A percentile compares a stretch with the other conserved stretches of the same genome.
Evolutionary conservation across 2,888 invertebrate genomes (phyloP).

Genomic region (Nephrocerus scutellatus): DNA sequence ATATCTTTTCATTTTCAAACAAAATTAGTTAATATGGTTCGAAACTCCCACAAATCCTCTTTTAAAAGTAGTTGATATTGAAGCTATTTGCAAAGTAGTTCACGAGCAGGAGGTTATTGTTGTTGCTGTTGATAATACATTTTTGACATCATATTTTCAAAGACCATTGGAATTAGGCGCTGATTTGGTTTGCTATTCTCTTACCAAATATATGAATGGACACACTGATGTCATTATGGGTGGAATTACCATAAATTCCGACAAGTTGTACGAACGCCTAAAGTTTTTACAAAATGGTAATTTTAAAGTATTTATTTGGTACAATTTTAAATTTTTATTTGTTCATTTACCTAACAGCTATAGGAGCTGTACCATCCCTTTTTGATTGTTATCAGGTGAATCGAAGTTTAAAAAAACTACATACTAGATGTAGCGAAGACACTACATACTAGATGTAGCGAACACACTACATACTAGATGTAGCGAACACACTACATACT

Average conservation of each 20-base stretch:
- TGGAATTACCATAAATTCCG: constrained; percentile 66
- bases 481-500: too few relatives aligned
- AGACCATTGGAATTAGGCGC: constrained; percentile 84
- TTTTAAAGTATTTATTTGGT: not conserved
- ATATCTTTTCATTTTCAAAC: too few relatives aligned
- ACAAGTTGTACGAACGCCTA: constrained; percentile 63
- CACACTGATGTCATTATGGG: constrained; percentile 98
- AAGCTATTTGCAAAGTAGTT: constrained; percentile 58
- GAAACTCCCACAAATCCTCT: constrained; percentile 96
- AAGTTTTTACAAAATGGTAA: constrained; percentile 83
- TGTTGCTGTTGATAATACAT: constrained; percentile 88
- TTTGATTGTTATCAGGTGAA: constrained; percentile 94
- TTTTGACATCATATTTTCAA: constrained; percentile 86
- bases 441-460: too few relatives aligned
- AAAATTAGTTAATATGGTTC: constrained; percentile 88
- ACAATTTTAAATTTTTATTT: constrained; percentile 1
- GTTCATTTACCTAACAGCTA: constrained; percentile 26
- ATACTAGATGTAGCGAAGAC: too few relatives aligned
- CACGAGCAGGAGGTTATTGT: constrained; percentile 52
- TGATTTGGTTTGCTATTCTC: constrained; percentile 83
- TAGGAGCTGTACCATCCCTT: constrained; percentile 88
- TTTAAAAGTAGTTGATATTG: constrained; percentile 82
- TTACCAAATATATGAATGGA: constrained; percentile 98
- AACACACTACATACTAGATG: too few relatives aligned
- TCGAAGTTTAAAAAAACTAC: constrained; percentile 78